A percentile compares a stretch with the other conserved stretches of the same genome.
phyloP scores from a whole-genome alignment of 2,797 vertebrate species.

The Microctenopoma lineatum region DNA sequence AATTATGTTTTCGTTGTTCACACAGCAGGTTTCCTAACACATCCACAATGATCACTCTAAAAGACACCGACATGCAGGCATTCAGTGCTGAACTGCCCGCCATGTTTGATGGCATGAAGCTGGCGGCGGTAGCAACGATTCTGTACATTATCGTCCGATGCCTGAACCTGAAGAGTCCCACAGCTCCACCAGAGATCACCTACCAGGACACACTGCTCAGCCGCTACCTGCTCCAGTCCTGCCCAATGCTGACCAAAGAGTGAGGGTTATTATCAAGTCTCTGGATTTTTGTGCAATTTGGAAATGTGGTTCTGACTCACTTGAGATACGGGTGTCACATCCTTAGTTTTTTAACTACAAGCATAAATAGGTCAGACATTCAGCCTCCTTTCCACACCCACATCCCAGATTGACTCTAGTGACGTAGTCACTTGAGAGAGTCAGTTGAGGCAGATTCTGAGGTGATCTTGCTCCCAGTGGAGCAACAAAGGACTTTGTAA shows the following conservation, averaged over 20 bases:
- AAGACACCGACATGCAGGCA: constrained; percentile 54
- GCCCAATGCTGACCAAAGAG: constrained; percentile 94
- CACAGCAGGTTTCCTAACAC: constrained; percentile 18
- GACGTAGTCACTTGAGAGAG: too few relatives aligned
- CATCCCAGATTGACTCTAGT: not conserved
- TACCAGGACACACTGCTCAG: constrained; percentile 91
- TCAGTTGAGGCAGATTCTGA: too few relatives aligned
- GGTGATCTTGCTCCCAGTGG: not conserved
- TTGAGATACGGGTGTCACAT: not conserved
- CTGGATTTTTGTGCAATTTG: not conserved
- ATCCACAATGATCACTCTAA: constrained; percentile 58
- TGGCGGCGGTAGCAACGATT: constrained; percentile 91
- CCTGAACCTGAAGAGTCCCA: constrained; percentile 93
- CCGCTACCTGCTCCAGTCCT: constrained; percentile 91
- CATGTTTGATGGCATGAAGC: constrained; percentile 93
- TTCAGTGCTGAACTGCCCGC: constrained; percentile 87
- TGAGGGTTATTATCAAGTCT: constrained; percentile 77
- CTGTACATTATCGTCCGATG: constrained; percentile 94
- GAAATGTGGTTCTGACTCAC: not conserved
- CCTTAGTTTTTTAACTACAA: too few relatives aligned
- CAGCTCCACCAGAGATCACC: constrained; percentile 87
- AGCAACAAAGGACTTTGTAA: not conserved
- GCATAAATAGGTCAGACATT: too few relatives aligned
- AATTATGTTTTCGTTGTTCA: not conserved
- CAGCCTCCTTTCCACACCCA: not conserved